Percentiles rank a stretch among this genome's conserved stretches.
Evolutionary conservation across 2,888 invertebrate species (phyloP).

Genomic region (Cynaeus angustus): DNA sequence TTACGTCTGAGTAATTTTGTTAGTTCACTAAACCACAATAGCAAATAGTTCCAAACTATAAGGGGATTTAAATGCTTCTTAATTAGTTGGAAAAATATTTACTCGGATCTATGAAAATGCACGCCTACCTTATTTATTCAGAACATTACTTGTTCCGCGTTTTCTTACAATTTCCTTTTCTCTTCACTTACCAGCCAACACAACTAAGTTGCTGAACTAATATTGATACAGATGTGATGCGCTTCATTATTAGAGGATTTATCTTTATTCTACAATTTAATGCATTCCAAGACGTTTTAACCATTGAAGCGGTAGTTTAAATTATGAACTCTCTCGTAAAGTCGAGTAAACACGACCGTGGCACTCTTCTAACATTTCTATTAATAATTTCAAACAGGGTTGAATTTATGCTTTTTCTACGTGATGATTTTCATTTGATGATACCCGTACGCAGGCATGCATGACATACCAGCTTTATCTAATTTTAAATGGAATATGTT

Average conservation of each 20-base stretch:
- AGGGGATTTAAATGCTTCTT: slow-evolving; percentile 35
- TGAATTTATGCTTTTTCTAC: too few species aligned
- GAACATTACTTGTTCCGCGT: slow-evolving; percentile 29
- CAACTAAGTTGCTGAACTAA: slow-evolving; percentile 54
- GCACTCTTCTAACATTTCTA: too few species aligned
- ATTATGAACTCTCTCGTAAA: too few species aligned
- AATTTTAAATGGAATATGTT: too few species aligned
- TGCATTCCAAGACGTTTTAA: neutral
- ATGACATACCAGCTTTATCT: too few species aligned
- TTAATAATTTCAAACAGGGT: too few species aligned
- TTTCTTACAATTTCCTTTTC: slow-evolving; percentile 32
- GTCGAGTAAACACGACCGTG: too few species aligned
- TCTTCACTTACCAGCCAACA: slow-evolving; percentile 37
- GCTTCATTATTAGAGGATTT: slow-evolving; percentile 37
- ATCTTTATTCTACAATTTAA: neutral
- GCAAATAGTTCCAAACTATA: slow-evolving; percentile 36
- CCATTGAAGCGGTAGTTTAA: too few species aligned
- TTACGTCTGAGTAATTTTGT: slow-evolving; percentile 35
- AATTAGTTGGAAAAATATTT: slow-evolving; percentile 41
- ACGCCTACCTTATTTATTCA: slow-evolving; percentile 38
- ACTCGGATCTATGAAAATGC: slow-evolving; percentile 29
- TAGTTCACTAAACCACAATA: slow-evolving; percentile 32
- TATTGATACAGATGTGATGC: slow-evolving; percentile 51
- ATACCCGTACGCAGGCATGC: too few species aligned
- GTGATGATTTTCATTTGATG: too few species aligned